Percentiles rank a stretch among this genome's conserved stretches.
phyloP scores from a whole-genome alignment of 2,888 invertebrate genomes.

The Willowsia nigromaculata region DNA sequence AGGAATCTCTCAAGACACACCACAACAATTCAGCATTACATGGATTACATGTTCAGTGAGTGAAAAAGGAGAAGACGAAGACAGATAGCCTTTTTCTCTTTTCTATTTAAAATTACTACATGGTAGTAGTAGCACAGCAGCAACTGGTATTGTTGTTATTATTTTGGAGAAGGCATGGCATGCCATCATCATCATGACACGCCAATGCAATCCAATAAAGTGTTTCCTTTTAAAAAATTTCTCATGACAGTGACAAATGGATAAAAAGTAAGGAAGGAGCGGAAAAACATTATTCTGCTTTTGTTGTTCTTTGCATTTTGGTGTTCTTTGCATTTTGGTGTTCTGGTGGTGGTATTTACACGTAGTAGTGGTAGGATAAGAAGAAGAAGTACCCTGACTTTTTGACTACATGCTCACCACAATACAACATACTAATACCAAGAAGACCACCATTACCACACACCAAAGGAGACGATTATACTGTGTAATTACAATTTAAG shows the following conservation, averaged over 20 bases:
- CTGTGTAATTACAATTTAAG: conserved; percentile 52
- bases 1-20: conserved; percentile 50
- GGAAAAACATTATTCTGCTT: conserved; percentile 58
- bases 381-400: not conserved
- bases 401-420: not conserved
- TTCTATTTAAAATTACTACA: conserved; percentile 16
- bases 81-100: conserved; percentile 62
- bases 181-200: conserved; percentile 48
- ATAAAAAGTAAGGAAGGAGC: conserved; percentile 49
- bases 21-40: conserved; percentile 41
- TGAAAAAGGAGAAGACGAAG: conserved; percentile 50
- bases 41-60: conserved; percentile 39
- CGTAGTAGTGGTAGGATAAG: not conserved
- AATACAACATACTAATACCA: not conserved
- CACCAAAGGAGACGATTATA: conserved; percentile 36
- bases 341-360: conserved; percentile 37
- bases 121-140: conserved; percentile 11
- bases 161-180: conserved; percentile 36
- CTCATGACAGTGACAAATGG: conserved; percentile 66
- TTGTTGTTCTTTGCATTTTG: conserved; percentile 34
- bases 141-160: conserved; percentile 63
- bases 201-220: conserved; percentile 58
- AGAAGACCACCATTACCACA: conserved; percentile 35
- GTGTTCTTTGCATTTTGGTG: conserved; percentile 1
- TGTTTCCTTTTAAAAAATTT: conserved; percentile 59